Evolutionary conservation across 2,888 invertebrate genomes (phyloP).

Genomic region (Philaethria dido): DNA sequence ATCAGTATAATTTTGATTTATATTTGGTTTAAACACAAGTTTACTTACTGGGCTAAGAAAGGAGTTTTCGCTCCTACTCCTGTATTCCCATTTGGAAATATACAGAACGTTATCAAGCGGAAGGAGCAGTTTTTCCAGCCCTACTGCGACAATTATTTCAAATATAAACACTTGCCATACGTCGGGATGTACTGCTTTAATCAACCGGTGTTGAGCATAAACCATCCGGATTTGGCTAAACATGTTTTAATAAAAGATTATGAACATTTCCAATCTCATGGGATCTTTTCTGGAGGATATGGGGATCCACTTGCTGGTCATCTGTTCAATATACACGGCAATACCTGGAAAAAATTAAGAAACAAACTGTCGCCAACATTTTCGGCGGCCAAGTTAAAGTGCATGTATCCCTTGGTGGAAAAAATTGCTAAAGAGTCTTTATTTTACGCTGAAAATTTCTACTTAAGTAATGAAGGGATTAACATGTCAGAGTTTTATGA

Average conservation of each 20-base stretch:
- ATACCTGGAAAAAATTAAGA: slow-evolving; percentile 86
- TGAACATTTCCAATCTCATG: slow-evolving; percentile 86
- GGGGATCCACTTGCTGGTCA: slow-evolving; percentile 85
- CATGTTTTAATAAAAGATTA: slow-evolving; percentile 86
- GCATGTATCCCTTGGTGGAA: slow-evolving; percentile 85
- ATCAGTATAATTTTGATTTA: slow-evolving; percentile 51
- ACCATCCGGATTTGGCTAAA: slow-evolving; percentile 85
- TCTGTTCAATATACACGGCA: slow-evolving; percentile 83
- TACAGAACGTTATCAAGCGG: slow-evolving; percentile 80
- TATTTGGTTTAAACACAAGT: slow-evolving; percentile 61
- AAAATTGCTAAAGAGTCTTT: slow-evolving; percentile 81
- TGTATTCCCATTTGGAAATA: slow-evolving; percentile 86
- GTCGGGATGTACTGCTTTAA: slow-evolving; percentile 86
- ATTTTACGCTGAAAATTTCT: slow-evolving; percentile 61
- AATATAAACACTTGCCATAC: slow-evolving; percentile 75
- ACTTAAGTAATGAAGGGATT: slow-evolving; percentile 61
- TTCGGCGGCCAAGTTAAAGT: slow-evolving; percentile 86
- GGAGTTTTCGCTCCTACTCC: slow-evolving; percentile 83
- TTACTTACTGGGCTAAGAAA: slow-evolving; percentile 84
- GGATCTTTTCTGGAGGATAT: slow-evolving; percentile 84
- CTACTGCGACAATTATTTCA: slow-evolving; percentile 83
- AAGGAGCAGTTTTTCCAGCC: slow-evolving; percentile 85
- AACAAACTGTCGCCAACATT: slow-evolving; percentile 86
- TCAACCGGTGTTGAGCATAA: slow-evolving; percentile 84
- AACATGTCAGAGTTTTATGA: slow-evolving; percentile 84